A percentile compares a stretch with the other conserved stretches of the same genome.
These are phyloP conservation scores for Brevimyrus niger DNA, from an alignment of 2,113 vertebrate genomes.

Conservation along the genomic window DNA sequence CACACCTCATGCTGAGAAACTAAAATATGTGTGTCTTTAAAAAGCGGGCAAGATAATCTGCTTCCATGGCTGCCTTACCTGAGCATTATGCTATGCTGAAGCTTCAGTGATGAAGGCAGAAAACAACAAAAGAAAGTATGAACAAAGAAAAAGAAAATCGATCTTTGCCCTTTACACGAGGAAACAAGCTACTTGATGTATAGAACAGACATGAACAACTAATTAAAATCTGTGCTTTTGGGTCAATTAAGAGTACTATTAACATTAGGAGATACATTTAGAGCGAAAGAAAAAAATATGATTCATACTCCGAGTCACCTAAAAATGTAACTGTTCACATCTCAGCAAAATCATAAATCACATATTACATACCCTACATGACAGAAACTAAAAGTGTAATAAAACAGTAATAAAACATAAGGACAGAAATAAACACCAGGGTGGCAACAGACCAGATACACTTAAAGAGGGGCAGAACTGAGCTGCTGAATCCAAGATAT, in stretches of 20 bases:
- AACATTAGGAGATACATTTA: background rate
- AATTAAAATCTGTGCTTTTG: background rate
- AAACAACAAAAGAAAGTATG: background rate
- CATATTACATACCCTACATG: background rate
- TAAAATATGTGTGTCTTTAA: background rate
- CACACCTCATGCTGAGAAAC: background rate
- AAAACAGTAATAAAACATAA: background rate
- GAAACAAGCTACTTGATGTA: background rate
- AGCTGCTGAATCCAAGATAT: background rate
- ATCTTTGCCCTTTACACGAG: background rate
- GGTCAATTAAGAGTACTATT: background rate
- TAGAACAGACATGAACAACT: background rate
- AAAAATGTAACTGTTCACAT: background rate
- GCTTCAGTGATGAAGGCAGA: background rate
- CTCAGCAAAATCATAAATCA: background rate
- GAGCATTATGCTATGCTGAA: background rate
- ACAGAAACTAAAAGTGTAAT: background rate
- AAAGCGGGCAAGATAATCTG: background rate
- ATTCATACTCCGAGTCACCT: background rate
- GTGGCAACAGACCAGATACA: background rate
- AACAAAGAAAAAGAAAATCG: background rate
- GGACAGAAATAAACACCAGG: background rate
- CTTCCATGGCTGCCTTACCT: background rate
- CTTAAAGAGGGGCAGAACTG: background rate
- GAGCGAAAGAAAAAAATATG: background rate